Percentiles rank a stretch among this genome's conserved stretches.
These are phyloP conservation scores for Sminthurides bifidus DNA, from an alignment of 1,140 invertebrate species.

Conservation along the genomic window DNA sequence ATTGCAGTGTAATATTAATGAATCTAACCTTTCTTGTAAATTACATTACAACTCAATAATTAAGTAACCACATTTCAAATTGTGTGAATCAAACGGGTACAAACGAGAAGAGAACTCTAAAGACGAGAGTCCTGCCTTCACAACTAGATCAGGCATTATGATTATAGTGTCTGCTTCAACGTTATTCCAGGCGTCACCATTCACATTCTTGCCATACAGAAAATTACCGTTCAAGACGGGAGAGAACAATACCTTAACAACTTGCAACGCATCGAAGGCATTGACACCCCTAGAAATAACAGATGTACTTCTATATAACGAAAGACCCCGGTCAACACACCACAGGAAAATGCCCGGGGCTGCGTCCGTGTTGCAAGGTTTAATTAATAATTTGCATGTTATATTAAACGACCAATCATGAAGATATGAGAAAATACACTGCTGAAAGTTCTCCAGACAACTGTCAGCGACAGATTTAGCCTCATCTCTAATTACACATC, in stretches of 20 bases:
- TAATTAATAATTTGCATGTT: constrained; percentile 16
- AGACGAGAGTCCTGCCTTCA: not conserved
- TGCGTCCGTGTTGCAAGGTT: not conserved
- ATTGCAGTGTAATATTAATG: no score
- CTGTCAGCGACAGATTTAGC: not conserved
- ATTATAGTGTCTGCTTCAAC: constrained; percentile 7
- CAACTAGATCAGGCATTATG: constrained; percentile 9
- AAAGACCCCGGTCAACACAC: constrained; percentile 24
- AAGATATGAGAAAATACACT: constrained; percentile 20
- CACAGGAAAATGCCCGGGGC: constrained; percentile 22
- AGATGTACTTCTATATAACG: constrained; percentile 3
- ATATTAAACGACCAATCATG: constrained; percentile 20
- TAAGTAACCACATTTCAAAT: constrained; percentile 21
- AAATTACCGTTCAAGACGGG: not conserved
- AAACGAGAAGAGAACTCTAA: constrained; percentile 2
- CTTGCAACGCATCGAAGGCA: constrained; percentile 3
- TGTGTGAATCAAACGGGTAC: constrained; percentile 1
- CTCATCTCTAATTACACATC: not conserved
- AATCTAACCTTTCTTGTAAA: no score
- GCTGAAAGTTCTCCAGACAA: constrained; percentile 14
- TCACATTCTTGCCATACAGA: not conserved
- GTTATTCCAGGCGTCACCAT: not conserved
- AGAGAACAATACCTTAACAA: constrained; percentile 22
- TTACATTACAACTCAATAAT: not conserved
- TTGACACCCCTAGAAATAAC: not conserved